Evolutionary conservation across 2,888 invertebrate genomes (phyloP).

Genomic region (Nyleta sp.): DNA sequence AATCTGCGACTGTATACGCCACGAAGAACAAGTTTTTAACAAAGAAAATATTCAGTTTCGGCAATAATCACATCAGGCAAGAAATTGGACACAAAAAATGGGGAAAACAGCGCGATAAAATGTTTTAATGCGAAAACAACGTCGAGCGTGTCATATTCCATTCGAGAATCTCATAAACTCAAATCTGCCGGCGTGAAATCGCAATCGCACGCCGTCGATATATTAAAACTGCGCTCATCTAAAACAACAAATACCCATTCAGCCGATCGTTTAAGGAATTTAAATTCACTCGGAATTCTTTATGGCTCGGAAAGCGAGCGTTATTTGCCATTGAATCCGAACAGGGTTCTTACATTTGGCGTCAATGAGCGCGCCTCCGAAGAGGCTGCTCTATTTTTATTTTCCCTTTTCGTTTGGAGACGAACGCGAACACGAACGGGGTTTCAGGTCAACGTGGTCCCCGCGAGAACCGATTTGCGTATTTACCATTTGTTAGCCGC

Average conservation of each 20-base stretch:
- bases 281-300: constrained; percentile 7
- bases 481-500: constrained; percentile 49
- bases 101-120: neutral
- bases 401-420: constrained; percentile 7
- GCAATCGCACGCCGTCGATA: neutral
- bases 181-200: neutral
- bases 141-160: neutral
- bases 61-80: too few species aligned
- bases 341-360: constrained; percentile 43
- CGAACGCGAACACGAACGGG: too few species aligned
- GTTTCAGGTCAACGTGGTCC: neutral
- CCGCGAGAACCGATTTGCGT: constrained; percentile 39
- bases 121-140: constrained; percentile 1
- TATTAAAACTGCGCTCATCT: neutral
- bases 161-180: constrained; percentile 9
- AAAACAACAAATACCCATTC: constrained; percentile 8
- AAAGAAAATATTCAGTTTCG: too few species aligned
- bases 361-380: neutral
- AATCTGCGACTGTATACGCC: too few species aligned
- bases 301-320: constrained; percentile 12
- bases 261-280: neutral
- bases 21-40: too few species aligned
- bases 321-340: constrained; percentile 37
- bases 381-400: neutral
- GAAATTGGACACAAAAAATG: neutral